Evolutionary conservation across 2,797 vertebrate species (phyloP).

Genomic region (Setipinna tenuifilis): DNA sequence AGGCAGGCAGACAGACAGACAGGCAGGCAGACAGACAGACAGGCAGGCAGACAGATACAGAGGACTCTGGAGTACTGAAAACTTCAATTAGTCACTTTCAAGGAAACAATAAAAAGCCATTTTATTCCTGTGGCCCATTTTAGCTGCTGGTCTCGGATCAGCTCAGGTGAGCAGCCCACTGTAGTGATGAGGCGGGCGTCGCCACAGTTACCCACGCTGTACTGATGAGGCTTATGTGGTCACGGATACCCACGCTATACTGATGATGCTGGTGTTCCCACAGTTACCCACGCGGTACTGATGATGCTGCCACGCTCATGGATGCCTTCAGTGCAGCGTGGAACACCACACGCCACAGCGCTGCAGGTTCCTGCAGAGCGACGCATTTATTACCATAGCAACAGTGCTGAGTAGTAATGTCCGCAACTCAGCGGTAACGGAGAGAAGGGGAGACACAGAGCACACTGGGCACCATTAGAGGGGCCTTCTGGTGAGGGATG

Average conservation of each 20-base stretch:
- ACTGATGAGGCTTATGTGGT: too few species aligned
- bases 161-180: not conserved
- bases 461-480: too few species aligned
- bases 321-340: not conserved
- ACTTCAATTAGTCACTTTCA: not conserved
- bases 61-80: not conserved
- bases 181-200: too few species aligned
- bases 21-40: too few species aligned
- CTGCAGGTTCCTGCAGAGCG: conserved; percentile 61
- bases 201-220: too few species aligned
- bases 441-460: not conserved
- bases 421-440: not conserved
- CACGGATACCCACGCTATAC: too few species aligned
- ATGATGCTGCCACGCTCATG: not conserved
- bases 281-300: not conserved
- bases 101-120: not conserved
- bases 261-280: too few species aligned
- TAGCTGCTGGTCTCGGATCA: not conserved
- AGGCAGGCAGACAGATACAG: too few species aligned
- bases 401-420: conserved; percentile 54
- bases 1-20: too few species aligned
- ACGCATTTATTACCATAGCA: conserved; percentile 63
- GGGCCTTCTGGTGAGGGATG: too few species aligned
- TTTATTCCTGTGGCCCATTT: not conserved
- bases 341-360: conserved; percentile 39